A percentile compares a stretch with the other conserved stretches of the same genome.
These are phyloP conservation scores for Fratercula arctica DNA, from an alignment of 2,797 vertebrate species.

Conservation along the genomic window DNA sequence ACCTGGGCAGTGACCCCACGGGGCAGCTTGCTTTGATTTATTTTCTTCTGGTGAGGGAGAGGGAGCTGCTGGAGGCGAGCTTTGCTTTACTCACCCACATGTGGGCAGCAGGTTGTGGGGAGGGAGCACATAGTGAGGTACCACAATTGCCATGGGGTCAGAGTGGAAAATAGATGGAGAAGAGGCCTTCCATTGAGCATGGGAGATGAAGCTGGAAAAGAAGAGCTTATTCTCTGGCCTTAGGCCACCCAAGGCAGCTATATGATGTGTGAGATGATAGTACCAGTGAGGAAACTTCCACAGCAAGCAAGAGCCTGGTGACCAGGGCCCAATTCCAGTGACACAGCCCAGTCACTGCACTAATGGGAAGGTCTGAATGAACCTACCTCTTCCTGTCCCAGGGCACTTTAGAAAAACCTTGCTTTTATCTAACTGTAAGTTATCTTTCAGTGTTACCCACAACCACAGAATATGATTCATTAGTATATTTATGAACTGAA, in stretches of 20 bases:
- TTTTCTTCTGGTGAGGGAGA: not conserved
- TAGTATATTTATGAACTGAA: not conserved
- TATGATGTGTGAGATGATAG: not conserved
- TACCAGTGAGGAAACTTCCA: not conserved
- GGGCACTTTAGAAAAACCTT: not conserved
- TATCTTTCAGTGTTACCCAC: not conserved
- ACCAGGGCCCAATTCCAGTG: not conserved
- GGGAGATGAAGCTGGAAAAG: not conserved
- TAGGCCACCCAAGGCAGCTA: not conserved
- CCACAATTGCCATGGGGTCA: too few species aligned
- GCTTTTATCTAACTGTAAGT: not conserved
- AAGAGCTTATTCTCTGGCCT: not conserved
- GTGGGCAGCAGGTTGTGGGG: not conserved
- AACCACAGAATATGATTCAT: not conserved
- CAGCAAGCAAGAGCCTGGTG: not conserved
- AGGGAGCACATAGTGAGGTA: not conserved
- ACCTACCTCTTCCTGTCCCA: not conserved
- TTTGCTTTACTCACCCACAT: not conserved
- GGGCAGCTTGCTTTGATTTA: not conserved
- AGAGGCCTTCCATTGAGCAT: not conserved
- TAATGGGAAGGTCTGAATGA: not conserved
- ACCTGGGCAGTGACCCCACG: not conserved
- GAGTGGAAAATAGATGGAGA: not conserved
- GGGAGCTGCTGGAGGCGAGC: not conserved
- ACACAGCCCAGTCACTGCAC: not conserved